Base-by-base conservation (phyloP, 2,113 vertebrate species). In the Odocoileus hemionus region DNA sequence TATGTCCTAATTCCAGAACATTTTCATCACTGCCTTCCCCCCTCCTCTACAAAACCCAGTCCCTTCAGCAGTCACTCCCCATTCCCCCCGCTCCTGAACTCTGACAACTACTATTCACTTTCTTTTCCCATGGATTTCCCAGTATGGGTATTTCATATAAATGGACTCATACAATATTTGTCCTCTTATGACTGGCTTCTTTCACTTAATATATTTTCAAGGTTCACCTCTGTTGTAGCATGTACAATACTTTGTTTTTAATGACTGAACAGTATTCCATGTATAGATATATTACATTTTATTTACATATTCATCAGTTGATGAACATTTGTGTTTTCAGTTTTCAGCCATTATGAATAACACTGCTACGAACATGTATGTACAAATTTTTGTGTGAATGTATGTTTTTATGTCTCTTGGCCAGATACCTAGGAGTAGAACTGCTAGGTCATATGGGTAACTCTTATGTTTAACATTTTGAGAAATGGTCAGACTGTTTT, bases 181-280 rank as follows among this genome's bases (percentile, higher is more conserved):
- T 16, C 8, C 23, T 95, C 96, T 88, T 95, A n/a, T 64, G 21
- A 88, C 54, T 78, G 26, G 19, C 17, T 78, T 91, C 28, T 76
- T 96, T 74, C 47, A 90, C 25, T 93, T 64, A 90, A 39, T 15
- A 52, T 85, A 11, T 86, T 93, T 87, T 86, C 52, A 64, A 39
- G 60, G 33, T 88, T 94, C 54, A 52, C 45, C 26, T 58, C 28
- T 84, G 43, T 86, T 33, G 16, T 54, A 76, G 45, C 15, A 36
- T 43, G 7, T 83, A 15, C 60, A 55, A 43, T 95, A 61, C 43
- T 78, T 97, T 9, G 7, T 86, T 95, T 96, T 96, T 79, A 25
- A 25, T 91, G 89, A 47, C 45, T 86, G 9, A 94, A 55, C 94
- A 86, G 39, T 84, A 92, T 89, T 85, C 88, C 28, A 26, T 50